Conservation (phyloP, 1,140 invertebrate genomes). For the Homalodisca vitripennis region DNA sequence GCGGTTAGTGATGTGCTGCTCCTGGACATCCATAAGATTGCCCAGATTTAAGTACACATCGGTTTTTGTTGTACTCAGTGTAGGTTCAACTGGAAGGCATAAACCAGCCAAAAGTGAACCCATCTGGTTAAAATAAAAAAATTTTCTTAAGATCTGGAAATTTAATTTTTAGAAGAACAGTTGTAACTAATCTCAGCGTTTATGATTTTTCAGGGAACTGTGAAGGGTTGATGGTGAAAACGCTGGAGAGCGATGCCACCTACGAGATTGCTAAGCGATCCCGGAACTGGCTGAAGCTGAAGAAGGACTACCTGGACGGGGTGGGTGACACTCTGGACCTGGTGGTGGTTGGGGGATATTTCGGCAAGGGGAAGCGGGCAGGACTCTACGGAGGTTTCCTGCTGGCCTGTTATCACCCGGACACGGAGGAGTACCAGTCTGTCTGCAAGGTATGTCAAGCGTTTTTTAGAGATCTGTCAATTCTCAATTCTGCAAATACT, state of each 20-base stretch:
- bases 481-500: too few species aligned
- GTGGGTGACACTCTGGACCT: constrained; percentile 91
- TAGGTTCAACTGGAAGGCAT: too few species aligned
- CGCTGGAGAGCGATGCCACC: constrained; percentile 85
- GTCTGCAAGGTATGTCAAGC: constrained; percentile 73
- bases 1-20: too few species aligned
- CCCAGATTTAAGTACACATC: too few species aligned
- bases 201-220: constrained; percentile 71
- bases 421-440: constrained; percentile 91
- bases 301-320: constrained; percentile 97
- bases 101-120: too few species aligned
- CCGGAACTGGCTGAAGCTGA: constrained; percentile 96
- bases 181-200: too few species aligned
- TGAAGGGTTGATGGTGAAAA: constrained; percentile 99
- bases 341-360: constrained; percentile 96
- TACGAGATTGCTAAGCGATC: constrained; percentile 99
- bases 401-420: constrained; percentile 93
- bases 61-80: too few species aligned
- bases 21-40: too few species aligned
- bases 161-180: too few species aligned
- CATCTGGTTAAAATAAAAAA: too few species aligned
- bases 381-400: constrained; percentile 96
- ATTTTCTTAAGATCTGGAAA: too few species aligned
- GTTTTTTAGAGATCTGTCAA: background rate
- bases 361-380: constrained; percentile 91